Conservation (phyloP, 2,113 vertebrate species). For the Camelus bactrianus region DNA sequence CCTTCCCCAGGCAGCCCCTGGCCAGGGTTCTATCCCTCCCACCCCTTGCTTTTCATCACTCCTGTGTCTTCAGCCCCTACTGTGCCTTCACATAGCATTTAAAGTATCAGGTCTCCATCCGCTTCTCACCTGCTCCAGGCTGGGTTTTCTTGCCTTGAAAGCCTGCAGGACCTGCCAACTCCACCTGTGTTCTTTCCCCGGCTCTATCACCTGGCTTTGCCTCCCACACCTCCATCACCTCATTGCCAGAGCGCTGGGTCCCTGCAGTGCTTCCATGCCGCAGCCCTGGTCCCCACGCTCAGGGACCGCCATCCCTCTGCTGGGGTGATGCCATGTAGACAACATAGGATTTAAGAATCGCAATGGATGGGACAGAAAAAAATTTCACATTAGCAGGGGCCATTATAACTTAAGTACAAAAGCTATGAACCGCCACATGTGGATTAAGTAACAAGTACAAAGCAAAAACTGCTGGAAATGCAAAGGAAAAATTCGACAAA, state of each 20-base stretch:
- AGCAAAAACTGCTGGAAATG: background rate
- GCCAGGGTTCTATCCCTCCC: background rate
- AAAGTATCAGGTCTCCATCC: background rate
- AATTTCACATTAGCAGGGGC: background rate
- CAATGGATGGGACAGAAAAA: background rate
- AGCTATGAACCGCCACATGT: rapidly evolving
- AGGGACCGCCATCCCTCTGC: background rate
- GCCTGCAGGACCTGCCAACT: background rate
- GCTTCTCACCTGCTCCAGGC: background rate
- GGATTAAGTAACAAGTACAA: background rate
- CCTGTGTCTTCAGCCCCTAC: background rate
- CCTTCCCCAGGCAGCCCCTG: background rate
- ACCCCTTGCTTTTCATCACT: background rate
- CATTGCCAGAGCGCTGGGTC: background rate
- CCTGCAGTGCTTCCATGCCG: background rate
- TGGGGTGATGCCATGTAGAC: rapidly evolving
- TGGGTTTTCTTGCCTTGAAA: background rate
- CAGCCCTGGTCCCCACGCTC: background rate
- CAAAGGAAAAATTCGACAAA: background rate
- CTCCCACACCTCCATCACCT: too few species aligned
- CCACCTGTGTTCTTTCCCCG: background rate
- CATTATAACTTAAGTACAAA: background rate
- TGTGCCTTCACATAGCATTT: background rate
- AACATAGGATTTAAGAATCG: background rate
- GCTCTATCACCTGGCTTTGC: background rate